Evolutionary conservation across 2,888 invertebrate species (phyloP), one percentile per base, ranked within the genome.

Genomic region (Cryptocephalus primarius): DNA sequence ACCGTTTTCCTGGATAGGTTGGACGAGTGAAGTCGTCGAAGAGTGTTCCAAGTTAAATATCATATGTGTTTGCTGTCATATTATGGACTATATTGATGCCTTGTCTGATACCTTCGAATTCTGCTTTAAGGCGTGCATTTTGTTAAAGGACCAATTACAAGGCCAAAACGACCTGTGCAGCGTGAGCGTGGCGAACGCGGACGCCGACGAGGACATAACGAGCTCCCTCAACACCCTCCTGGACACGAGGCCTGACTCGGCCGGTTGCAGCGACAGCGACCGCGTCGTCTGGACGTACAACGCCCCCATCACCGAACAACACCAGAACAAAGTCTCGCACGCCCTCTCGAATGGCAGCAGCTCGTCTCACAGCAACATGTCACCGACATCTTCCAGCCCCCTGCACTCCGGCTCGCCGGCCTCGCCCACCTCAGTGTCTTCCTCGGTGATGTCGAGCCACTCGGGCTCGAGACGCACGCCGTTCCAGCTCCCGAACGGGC

Each of bases 191-290:
- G 89, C 91, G 55, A 88, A 88, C 56, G 89, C 90, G 61, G 92
- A 93, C 61, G 85, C 92, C 66, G 93, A 91, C 68, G 93, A 91
- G 67, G 93, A 93, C 69, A 90, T 91, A 64, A 91, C 92, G 64
- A 91, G 92, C 67, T 93, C 93, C 53, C 76, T 94, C 51, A 92
- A 94, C 72, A 91, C 91, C 50, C 74, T 93, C 49, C 74, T 92
- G 55, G 91, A 91, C 73, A 89, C 68, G 14, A 59, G 68, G 50
- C 66, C 66, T 33, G 68, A 69, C 42, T 57, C 56, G n/a, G 59
- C 56, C n/a, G 53, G 53, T 48, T 50, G 62, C 42, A 57, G 57
- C 45, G 60, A 59, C 39, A 51, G 53, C 43, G 60, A 57, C 52
- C 79, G 89, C 60, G 88, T 90, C 65, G 88, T 90, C 44, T 90